Evolutionary conservation across 2,888 invertebrate species (phyloP).

Genomic region (Panopea generosa): DNA sequence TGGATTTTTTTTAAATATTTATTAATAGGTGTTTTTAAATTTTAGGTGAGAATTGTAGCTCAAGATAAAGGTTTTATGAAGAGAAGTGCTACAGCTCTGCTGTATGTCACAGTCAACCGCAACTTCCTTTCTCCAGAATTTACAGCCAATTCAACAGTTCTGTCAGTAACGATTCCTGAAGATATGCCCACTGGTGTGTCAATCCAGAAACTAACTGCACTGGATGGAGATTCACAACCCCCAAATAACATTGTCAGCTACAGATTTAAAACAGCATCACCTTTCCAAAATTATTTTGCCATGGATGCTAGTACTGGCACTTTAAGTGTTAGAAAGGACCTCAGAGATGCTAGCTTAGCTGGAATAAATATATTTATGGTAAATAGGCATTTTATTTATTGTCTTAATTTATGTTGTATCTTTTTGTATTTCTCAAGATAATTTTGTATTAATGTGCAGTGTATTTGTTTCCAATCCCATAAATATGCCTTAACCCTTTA

Average conservation of each 20-base stretch:
- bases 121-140: constrained; percentile 68
- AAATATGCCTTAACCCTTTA: too few species aligned
- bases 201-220: constrained; percentile 51
- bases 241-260: constrained; percentile 71
- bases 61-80: constrained; percentile 75
- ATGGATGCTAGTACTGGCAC: constrained; percentile 68
- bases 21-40: too few species aligned
- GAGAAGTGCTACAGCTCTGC: constrained; percentile 57
- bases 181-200: constrained; percentile 38
- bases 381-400: too few species aligned
- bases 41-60: constrained; percentile 70
- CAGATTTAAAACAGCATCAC: constrained; percentile 23
- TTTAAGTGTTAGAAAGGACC: constrained; percentile 67
- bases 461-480: too few species aligned
- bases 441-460: too few species aligned
- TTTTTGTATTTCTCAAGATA: too few species aligned
- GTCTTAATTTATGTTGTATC: too few species aligned
- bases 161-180: constrained; percentile 62
- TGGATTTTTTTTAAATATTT: too few species aligned
- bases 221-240: constrained; percentile 69
- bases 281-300: constrained; percentile 61
- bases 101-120: constrained; percentile 71
- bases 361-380: too few species aligned
- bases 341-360: constrained; percentile 64
- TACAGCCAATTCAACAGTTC: neutral